These are phyloP conservation scores for Centropyge bicolor DNA, from an alignment of 2,797 vertebrate genomes.

Conservation along the genomic window DNA sequence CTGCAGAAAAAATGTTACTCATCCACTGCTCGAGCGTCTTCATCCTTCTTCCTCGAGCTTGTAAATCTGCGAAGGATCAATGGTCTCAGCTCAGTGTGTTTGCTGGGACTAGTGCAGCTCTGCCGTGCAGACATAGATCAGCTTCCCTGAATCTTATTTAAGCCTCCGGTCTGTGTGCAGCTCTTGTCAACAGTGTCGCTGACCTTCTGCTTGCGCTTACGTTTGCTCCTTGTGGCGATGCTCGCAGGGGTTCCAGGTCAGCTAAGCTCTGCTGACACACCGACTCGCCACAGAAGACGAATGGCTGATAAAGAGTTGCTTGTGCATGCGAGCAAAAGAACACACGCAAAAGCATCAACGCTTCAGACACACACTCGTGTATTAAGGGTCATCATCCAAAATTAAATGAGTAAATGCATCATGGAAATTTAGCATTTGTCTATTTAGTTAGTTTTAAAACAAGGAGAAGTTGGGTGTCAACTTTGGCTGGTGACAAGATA, in stretches of 20 bases:
- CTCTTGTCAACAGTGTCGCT: slow-evolving; percentile 29
- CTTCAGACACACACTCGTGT: not conserved
- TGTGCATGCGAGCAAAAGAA: not conserved
- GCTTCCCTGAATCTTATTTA: slow-evolving; percentile 48
- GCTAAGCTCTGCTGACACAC: slow-evolving; percentile 43
- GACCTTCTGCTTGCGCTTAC: slow-evolving; percentile 32
- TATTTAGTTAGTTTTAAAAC: slow-evolving; percentile 21
- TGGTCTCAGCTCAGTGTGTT: slow-evolving; percentile 6
- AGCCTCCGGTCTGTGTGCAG: slow-evolving; percentile 26
- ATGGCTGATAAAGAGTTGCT: slow-evolving; percentile 10
- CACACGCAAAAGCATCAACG: not conserved
- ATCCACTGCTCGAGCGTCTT: not conserved
- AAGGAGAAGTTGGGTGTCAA: slow-evolving; percentile 20
- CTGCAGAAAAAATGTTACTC: slow-evolving; percentile 27
- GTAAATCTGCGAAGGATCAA: slow-evolving; percentile 7
- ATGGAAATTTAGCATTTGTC: not conserved
- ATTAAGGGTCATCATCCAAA: not conserved
- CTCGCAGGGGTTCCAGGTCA: slow-evolving; percentile 23
- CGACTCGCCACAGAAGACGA: slow-evolving; percentile 17
- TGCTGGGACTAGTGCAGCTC: not conserved
- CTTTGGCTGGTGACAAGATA: slow-evolving; percentile 36
- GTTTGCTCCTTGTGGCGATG: slow-evolving; percentile 40
- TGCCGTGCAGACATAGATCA: not conserved
- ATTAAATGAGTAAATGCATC: not conserved
- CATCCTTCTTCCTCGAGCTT: not conserved